Evolutionary conservation across 2,888 invertebrate genomes (phyloP).

Genomic region (Caenorhabditis afra): DNA sequence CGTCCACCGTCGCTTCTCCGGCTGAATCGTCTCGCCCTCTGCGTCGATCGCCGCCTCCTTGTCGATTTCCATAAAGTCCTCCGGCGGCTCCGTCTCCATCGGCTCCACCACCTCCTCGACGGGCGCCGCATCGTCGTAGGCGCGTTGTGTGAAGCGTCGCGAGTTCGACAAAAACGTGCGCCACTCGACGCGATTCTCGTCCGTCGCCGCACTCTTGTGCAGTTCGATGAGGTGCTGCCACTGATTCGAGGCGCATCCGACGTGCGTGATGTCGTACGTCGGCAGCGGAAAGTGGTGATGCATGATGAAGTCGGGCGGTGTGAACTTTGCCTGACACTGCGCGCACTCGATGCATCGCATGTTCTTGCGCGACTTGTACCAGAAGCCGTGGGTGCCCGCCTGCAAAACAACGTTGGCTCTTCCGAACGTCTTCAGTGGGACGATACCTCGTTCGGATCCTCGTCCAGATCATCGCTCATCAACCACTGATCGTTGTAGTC

Average conservation of each 20-base stretch:
- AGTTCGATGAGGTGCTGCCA: constrained; percentile 14
- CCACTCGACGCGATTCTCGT: constrained; percentile 29
- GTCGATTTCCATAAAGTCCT: background rate
- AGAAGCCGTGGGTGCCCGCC: constrained; percentile 27
- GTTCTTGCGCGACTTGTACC: constrained; percentile 28
- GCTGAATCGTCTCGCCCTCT: background rate
- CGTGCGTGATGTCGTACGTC: background rate
- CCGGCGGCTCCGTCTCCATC: background rate
- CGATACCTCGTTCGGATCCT: constrained; percentile 22
- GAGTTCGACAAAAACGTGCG: background rate
- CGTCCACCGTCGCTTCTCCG: background rate
- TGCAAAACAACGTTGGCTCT: constrained; percentile 3
- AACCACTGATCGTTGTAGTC: constrained; percentile 17
- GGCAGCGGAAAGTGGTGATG: constrained; percentile 21
- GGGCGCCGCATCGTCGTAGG: constrained; percentile 21
- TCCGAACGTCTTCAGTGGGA: no score
- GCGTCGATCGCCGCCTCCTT: background rate
- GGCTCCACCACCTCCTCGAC: background rate
- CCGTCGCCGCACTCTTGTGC: background rate
- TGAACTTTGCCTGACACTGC: constrained; percentile 21
- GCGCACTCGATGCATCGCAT: constrained; percentile 39
- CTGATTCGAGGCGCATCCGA: background rate
- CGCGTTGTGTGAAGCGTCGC: constrained; percentile 8
- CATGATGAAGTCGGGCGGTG: constrained; percentile 24
- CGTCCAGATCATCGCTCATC: constrained; percentile 11